Evolutionary conservation across 1,140 invertebrate genomes (phyloP), one percentile per base, ranked within the genome.

Genomic region (Pogonus chalceus): DNA sequence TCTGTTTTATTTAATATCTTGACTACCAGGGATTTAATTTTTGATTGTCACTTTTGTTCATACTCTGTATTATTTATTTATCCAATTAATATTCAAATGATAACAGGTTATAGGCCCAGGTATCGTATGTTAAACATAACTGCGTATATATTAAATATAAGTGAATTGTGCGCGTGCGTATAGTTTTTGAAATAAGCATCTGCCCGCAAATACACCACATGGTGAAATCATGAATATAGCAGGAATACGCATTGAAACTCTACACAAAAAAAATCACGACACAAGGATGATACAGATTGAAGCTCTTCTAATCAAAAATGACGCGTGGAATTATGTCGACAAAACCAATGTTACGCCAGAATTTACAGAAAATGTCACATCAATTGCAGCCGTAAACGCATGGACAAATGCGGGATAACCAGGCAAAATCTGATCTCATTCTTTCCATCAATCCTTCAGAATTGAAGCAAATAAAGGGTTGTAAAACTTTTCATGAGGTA

Each of bases 401-500:
- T 53, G 52, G 52, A 23, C 10, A 20, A 23, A n/a, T 14, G 22
- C 12, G 3, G 52, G 35, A 53, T 23, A 52, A 39, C 4, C 52
- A 55, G 47, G 60, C 60, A 7, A 59, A 59, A 54, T 20, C 63
- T 0, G 61, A 63, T 23, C 20, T 65, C 10, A 62, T 65, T 4
- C 23, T 65, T 0, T 21, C 56, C 2, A 62, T 62, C 1, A 56
- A 35, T 12, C 55, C 62, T 24, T 48, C 53, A 0, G 58, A 65
- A 55, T 35, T 65, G n/a, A 51, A 58, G 23, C 60, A 65, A 35
- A 57, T 63, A n/a, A 56, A 55, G 18, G 49, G 49, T 35, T 65
- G 63, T 47, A 20, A 46, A 3, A 65, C 61, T 20, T 61, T 61
- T 1, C 35, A 57, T 1, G 59, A 62, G 9, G 46, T 67, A 1